Percentiles rank a stretch among this genome's conserved stretches.
phyloP scores from a whole-genome alignment of 2,113 vertebrate genomes.

The Suricata suricatta region DNA sequence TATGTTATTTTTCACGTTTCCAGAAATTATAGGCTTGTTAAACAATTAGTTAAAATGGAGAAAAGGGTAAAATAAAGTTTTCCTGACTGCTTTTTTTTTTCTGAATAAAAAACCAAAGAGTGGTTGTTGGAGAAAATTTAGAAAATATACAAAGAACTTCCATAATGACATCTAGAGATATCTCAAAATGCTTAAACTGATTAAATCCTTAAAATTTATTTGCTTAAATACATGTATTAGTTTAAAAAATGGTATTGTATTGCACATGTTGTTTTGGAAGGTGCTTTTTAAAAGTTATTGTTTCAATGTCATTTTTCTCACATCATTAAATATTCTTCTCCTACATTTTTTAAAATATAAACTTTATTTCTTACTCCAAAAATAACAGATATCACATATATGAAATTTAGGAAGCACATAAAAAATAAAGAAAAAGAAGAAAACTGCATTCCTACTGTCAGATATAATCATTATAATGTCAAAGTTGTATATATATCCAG shows the following conservation, averaged over 20 bases:
- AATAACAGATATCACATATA: neutral
- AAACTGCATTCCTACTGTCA: neutral
- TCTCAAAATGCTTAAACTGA: neutral
- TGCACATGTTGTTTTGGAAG: neutral
- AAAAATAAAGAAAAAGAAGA: neutral
- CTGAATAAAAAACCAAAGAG: neutral
- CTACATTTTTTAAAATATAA: slow-evolving; percentile 1
- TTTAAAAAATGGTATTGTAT: slow-evolving; percentile 22
- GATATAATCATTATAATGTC: neutral
- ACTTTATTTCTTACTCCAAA: neutral
- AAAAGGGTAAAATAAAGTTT: neutral
- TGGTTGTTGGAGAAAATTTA: slow-evolving; percentile 29
- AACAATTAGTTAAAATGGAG: slow-evolving; percentile 19
- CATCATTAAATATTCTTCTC: slow-evolving; percentile 26
- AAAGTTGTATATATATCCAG: neutral
- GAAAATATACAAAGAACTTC: slow-evolving; percentile 40
- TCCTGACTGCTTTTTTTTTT: slow-evolving; percentile 7
- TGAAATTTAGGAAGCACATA: neutral
- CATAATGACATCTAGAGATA: neutral
- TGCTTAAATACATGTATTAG: neutral
- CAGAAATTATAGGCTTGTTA: neutral
- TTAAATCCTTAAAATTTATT: slow-evolving; percentile 2
- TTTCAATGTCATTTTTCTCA: neutral
- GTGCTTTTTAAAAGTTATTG: neutral
- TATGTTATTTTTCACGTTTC: slow-evolving; percentile 18